phyloP scores from a whole-genome alignment of 2,888 invertebrate species.

The Leuctra nigra region DNA sequence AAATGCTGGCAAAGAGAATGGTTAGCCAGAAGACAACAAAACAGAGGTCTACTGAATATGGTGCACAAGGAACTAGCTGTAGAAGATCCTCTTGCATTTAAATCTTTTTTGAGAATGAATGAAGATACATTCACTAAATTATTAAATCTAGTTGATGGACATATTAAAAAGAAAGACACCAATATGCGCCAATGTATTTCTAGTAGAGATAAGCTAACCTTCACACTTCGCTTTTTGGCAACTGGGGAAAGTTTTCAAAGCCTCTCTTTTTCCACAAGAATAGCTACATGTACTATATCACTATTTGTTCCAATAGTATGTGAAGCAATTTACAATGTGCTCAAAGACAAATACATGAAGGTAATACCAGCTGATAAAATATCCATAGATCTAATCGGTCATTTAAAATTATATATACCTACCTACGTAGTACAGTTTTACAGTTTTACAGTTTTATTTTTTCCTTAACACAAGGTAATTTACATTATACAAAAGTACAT shows the following conservation, averaged over 20 bases:
- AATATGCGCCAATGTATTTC: conserved; percentile 1
- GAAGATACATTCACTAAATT: conserved; percentile 3
- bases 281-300: not conserved
- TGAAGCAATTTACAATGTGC: not conserved
- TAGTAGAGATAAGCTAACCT: conserved; percentile 2
- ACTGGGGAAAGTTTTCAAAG: conserved; percentile 10
- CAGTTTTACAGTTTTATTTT: too few relatives aligned
- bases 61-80: not conserved
- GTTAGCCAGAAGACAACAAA: too few relatives aligned
- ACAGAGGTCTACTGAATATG: too few relatives aligned
- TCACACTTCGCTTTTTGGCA: conserved; percentile 19
- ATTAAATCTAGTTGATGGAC: not conserved
- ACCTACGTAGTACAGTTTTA: too few relatives aligned
- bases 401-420: too few relatives aligned
- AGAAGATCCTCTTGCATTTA: conserved; percentile 3
- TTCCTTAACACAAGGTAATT: too few relatives aligned
- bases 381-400: too few relatives aligned
- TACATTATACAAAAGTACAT: too few relatives aligned
- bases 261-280: not conserved
- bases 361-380: not conserved
- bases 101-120: conserved; percentile 4
- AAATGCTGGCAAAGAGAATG: too few relatives aligned
- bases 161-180: not conserved
- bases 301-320: not conserved
- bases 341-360: conserved; percentile 5